Evolutionary conservation across 2,888 invertebrate genomes (phyloP).

Genomic region (Dynastes tityus): DNA sequence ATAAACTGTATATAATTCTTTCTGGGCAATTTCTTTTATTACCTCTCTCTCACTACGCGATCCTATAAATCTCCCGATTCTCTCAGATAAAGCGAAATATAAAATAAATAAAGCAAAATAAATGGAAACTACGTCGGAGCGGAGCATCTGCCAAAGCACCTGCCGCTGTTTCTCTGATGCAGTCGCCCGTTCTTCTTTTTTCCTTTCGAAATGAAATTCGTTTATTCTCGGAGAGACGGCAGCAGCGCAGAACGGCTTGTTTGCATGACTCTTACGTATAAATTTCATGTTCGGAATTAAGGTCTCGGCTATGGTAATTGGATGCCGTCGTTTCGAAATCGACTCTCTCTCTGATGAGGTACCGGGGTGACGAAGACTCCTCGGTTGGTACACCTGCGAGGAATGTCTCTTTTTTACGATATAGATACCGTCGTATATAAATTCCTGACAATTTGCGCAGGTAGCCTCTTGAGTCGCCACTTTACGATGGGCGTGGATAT

Average conservation of each 20-base stretch:
- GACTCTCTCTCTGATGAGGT: not conserved
- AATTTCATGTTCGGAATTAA: slow-evolving; percentile 25
- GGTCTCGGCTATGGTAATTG: slow-evolving; percentile 24
- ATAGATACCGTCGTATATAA: slow-evolving; percentile 28
- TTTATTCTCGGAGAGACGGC: not conserved
- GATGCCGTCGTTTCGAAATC: slow-evolving; percentile 14
- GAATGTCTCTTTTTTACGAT: slow-evolving; percentile 36
- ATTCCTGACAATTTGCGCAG: slow-evolving; percentile 36
- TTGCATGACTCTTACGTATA: slow-evolving; percentile 7
- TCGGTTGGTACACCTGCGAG: slow-evolving; percentile 23
- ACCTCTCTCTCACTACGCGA: no score
- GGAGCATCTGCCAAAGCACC: slow-evolving; percentile 20
- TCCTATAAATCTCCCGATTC: not conserved
- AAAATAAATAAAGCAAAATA: not conserved
- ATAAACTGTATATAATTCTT: no score
- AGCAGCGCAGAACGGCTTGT: not conserved
- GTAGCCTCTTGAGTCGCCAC: not conserved
- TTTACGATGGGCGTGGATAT: slow-evolving; percentile 4
- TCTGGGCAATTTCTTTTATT: no score
- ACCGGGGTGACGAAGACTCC: not conserved
- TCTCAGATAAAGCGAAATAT: not conserved
- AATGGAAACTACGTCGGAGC: not conserved
- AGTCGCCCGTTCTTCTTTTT: not conserved
- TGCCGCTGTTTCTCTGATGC: not conserved
- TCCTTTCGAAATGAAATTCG: not conserved